Evolutionary conservation across 1,140 invertebrate species (phyloP).

Genomic region (Hycleus cichorii): DNA sequence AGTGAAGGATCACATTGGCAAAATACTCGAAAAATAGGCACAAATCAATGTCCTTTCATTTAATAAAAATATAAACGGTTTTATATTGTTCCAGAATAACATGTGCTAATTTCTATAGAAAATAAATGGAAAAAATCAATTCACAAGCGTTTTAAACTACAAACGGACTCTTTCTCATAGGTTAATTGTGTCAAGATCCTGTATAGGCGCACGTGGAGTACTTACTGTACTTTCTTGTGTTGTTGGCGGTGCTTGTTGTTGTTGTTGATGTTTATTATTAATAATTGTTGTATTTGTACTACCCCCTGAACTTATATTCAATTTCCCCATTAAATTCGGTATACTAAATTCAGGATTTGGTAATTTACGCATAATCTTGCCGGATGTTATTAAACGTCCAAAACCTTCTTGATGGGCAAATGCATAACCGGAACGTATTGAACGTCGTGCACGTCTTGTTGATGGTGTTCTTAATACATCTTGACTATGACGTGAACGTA

Average conservation of each 20-base stretch:
- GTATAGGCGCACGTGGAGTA: slow-evolving; percentile 46
- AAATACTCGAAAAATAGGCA: slow-evolving; percentile 26
- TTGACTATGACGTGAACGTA: slow-evolving; percentile 59
- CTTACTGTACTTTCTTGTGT: slow-evolving; percentile 44
- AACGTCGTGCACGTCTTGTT: slow-evolving; percentile 75
- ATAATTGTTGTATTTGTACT: slow-evolving; percentile 35
- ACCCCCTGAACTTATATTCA: slow-evolving; percentile 37
- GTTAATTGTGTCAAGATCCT: slow-evolving; percentile 60
- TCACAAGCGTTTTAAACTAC: no score
- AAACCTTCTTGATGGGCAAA: slow-evolving; percentile 98
- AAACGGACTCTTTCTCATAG: slow-evolving; percentile 36
- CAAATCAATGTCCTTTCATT: slow-evolving; percentile 3
- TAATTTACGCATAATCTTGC: slow-evolving; percentile 90
- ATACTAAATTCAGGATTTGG: slow-evolving; percentile 56
- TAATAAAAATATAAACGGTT: slow-evolving; percentile 1
- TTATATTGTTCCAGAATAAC: slow-evolving; percentile 9
- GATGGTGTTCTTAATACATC: slow-evolving; percentile 77
- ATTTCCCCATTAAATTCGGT: slow-evolving; percentile 42
- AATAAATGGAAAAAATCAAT: no score
- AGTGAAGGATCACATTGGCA: slow-evolving; percentile 33
- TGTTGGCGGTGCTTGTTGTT: slow-evolving; percentile 35
- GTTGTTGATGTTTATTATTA: slow-evolving; percentile 17
- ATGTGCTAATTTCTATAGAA: slow-evolving; percentile 8
- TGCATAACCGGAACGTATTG: slow-evolving; percentile 93
- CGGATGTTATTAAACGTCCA: slow-evolving; percentile 94